A percentile compares a stretch with the other conserved stretches of the same genome.
phyloP scores from a whole-genome alignment of 2,113 vertebrate species.

The Marcusenius ussheri region DNA sequence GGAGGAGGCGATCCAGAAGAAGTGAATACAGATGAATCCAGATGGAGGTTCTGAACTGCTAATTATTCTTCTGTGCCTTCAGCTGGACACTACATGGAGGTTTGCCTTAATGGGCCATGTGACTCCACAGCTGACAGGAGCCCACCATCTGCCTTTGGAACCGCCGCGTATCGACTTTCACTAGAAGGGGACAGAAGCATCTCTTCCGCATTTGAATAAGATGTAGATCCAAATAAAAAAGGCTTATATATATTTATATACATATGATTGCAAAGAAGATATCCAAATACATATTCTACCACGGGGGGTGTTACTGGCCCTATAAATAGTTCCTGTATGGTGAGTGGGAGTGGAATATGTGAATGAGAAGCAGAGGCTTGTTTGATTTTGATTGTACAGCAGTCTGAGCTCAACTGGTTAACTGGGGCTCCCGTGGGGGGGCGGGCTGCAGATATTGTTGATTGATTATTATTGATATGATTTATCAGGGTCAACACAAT shows the following conservation, averaged over 20 bases:
- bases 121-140: background rate
- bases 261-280: background rate
- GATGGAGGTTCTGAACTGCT: conserved; percentile 7
- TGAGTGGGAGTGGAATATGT: background rate
- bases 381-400: background rate
- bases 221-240: background rate
- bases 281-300: background rate
- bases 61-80: conserved; percentile 1
- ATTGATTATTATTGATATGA: background rate
- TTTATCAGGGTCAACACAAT: background rate
- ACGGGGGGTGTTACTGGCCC: background rate
- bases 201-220: background rate
- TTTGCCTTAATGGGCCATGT: background rate
- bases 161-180: background rate
- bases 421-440: background rate
- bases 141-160: background rate
- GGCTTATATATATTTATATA: background rate
- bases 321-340: background rate
- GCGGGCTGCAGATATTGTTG: background rate
- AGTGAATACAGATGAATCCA: background rate
- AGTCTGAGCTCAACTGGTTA: background rate
- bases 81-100: background rate
- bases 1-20: background rate
- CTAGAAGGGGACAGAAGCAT: background rate
- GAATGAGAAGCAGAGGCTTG: background rate